phyloP scores from a whole-genome alignment of 1,140 invertebrate genomes.

The Streblospio benedicti region DNA sequence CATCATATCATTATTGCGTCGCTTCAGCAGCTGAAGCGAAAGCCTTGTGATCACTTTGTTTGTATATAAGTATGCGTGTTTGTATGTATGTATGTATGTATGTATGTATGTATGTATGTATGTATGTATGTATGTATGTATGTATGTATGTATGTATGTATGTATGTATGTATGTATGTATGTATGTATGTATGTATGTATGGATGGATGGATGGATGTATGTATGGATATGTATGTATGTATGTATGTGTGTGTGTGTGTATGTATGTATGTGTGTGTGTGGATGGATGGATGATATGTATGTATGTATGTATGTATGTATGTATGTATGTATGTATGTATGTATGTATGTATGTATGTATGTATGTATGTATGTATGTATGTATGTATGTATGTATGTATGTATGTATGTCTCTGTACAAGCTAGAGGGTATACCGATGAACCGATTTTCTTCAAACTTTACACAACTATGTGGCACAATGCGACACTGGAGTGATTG shows the following conservation, averaged over 20 bases:
- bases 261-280: neutral
- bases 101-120: too few species aligned
- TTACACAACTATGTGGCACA: too few species aligned
- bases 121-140: too few species aligned
- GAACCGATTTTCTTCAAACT: too few species aligned
- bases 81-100: too few species aligned
- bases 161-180: neutral
- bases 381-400: neutral
- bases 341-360: neutral
- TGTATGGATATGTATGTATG: neutral
- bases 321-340: neutral
- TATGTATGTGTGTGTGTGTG: neutral
- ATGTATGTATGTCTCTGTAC: too few species aligned
- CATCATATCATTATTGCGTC: too few species aligned
- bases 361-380: neutral
- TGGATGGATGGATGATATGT: neutral
- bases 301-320: neutral
- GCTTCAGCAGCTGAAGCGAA: too few species aligned
- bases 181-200: neutral
- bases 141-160: neutral
- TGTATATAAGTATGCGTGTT: too few species aligned
- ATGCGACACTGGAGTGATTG: too few species aligned
- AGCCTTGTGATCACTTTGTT: too few species aligned
- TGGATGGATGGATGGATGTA: neutral
- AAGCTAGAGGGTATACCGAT: too few species aligned